phyloP scores from a whole-genome alignment of 2,797 vertebrate genomes.

The Pangasius krempfi region DNA sequence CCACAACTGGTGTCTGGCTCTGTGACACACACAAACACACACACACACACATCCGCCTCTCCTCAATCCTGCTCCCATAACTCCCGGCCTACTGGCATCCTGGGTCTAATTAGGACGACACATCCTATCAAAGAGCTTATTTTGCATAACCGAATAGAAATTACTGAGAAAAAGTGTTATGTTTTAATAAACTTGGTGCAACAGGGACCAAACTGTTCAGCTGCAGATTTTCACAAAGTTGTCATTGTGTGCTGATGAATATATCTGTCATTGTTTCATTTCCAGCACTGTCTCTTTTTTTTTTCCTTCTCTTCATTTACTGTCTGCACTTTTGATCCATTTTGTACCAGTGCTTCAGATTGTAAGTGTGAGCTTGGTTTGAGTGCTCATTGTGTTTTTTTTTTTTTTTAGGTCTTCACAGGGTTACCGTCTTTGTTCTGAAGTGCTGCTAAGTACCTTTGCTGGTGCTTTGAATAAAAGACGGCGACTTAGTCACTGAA shows the following conservation, averaged over 20 bases:
- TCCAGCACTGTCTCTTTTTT: slow-evolving; percentile 57
- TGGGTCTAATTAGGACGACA: slow-evolving; percentile 94
- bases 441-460: slow-evolving; percentile 41
- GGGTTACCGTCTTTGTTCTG: slow-evolving; percentile 41
- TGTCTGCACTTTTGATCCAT: slow-evolving; percentile 67
- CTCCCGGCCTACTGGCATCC: slow-evolving; percentile 88
- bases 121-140: slow-evolving; percentile 93
- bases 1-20: slow-evolving; percentile 84
- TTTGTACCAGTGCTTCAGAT: slow-evolving; percentile 28
- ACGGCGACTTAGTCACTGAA: slow-evolving; percentile 37
- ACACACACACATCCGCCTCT: slow-evolving; percentile 62
- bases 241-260: slow-evolving; percentile 86
- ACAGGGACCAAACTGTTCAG: slow-evolving; percentile 81
- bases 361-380: slow-evolving; percentile 24
- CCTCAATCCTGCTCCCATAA: slow-evolving; percentile 87
- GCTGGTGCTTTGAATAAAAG: slow-evolving; percentile 26
- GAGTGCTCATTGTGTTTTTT: slow-evolving; percentile 31
- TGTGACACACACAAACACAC: slow-evolving; percentile 74
- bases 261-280: slow-evolving; percentile 81
- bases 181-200: slow-evolving; percentile 91
- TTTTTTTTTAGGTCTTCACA: slow-evolving; percentile 36
- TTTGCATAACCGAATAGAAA: slow-evolving; percentile 91
- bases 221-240: slow-evolving; percentile 75
- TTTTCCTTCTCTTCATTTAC: slow-evolving; percentile 62
- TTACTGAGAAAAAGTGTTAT: slow-evolving; percentile 88